Percentiles rank a stretch among this genome's conserved stretches.
phyloP scores from a whole-genome alignment of 1,140 invertebrate species.

The Drosophila orosa region DNA sequence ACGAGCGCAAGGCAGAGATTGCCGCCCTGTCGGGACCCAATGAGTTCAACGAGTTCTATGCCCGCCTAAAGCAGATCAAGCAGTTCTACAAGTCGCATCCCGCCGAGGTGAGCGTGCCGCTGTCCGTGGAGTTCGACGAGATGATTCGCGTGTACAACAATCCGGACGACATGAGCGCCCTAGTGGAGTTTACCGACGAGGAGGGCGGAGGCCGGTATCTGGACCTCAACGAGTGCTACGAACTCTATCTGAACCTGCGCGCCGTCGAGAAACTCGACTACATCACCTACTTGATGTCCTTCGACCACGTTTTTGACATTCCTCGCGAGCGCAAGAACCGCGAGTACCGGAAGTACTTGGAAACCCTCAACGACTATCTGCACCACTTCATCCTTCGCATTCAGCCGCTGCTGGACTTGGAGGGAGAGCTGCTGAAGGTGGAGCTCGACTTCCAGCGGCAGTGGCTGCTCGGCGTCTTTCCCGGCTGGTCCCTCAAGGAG shows the following conservation, averaged over 20 bases:
- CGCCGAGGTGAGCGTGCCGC: slow-evolving; percentile 97
- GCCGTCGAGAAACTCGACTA: slow-evolving; percentile 99
- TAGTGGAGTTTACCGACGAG: slow-evolving; percentile 99
- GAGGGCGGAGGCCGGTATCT: slow-evolving; percentile 99
- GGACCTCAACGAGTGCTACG: slow-evolving; percentile 98
- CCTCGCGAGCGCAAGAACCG: slow-evolving; percentile 97
- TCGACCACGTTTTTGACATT: slow-evolving; percentile 98
- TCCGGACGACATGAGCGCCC: slow-evolving; percentile 85
- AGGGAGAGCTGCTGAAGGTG: slow-evolving; percentile 91
- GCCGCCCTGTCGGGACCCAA: slow-evolving; percentile 97
- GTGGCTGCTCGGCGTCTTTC: slow-evolving; percentile 95
- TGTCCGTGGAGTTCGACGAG: slow-evolving; percentile 99
- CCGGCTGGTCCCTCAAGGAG: slow-evolving; percentile 97
- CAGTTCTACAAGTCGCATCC: slow-evolving; percentile 98
- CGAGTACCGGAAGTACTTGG: slow-evolving; percentile 96
- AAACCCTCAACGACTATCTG: slow-evolving; percentile 94
- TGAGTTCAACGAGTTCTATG: slow-evolving; percentile 99
- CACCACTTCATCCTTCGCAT: slow-evolving; percentile 93
- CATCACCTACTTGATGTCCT: slow-evolving; percentile 96
- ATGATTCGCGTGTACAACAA: slow-evolving; percentile 88
- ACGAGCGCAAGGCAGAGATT: slow-evolving; percentile 96
- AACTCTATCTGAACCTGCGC: slow-evolving; percentile 98
- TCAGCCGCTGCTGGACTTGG: slow-evolving; percentile 95
- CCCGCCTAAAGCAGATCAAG: slow-evolving; percentile 96
- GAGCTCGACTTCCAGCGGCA: slow-evolving; percentile 93